Evolutionary conservation across 1,140 invertebrate species (phyloP).

Genomic region (Teleogryllus occipitalis): DNA sequence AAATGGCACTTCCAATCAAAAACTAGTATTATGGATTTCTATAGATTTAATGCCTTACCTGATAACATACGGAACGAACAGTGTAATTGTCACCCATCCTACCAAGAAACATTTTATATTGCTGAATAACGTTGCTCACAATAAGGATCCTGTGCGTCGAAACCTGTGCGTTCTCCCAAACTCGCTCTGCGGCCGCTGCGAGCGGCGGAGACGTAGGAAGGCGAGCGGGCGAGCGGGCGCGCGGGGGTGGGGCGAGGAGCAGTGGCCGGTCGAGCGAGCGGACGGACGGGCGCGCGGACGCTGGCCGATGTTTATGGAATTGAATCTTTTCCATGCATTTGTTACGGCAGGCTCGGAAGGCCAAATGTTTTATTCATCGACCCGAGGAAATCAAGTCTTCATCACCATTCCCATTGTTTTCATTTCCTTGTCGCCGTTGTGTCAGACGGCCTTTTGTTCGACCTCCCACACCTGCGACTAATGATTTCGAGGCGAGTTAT

Average conservation of each 20-base stretch:
- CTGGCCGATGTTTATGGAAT: not conserved
- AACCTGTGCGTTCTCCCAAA: not conserved
- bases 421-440: not conserved
- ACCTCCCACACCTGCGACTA: not conserved
- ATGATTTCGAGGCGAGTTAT: not conserved
- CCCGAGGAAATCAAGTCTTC: not conserved
- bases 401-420: constrained; percentile 4
- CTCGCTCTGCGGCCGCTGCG: not conserved
- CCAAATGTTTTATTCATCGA: not conserved
- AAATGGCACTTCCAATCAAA: no score
- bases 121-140: no score
- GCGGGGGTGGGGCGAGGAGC: no score
- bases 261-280: not conserved
- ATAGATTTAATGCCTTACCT: no score
- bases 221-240: no score
- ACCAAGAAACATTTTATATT: no score
- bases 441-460: not conserved
- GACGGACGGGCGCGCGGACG: not conserved
- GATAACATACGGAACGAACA: no score
- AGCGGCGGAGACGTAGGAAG: not conserved
- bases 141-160: no score
- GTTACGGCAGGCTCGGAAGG: not conserved
- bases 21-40: no score
- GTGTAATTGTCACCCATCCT: no score
- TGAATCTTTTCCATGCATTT: not conserved